Evolutionary conservation across 2,888 invertebrate genomes (phyloP), one percentile per base, ranked within the genome.

Genomic region (Conops quadrifasciatus): DNA sequence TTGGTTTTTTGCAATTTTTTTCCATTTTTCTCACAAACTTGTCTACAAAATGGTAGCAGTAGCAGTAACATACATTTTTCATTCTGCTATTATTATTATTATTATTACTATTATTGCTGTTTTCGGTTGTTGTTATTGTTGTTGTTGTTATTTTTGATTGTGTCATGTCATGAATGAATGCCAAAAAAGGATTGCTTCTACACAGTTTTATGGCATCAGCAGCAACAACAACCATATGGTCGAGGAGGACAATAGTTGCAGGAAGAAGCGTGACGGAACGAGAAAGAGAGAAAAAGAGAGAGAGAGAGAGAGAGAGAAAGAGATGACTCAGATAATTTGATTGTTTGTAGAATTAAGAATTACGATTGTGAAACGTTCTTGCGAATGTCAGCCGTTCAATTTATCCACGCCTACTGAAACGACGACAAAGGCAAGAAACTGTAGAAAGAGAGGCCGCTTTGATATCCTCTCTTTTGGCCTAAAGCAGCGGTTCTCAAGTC

Each of bases 131-230:
- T 63, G 45, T 24, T 45, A 16, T 47, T 47, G 16, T 47, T 26
- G 24, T 26, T 2, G 11, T 63, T 16, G 9, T n/a, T 47, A 63
- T 5, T 47, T 15, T 9, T 26, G 7, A 7, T 63, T 24, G 13
- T 47, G 43, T 16, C 49, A 28, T 11, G 9, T 64, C 28, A 47
- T n/a, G n/a, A n/a, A n/a, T n/a, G n/a, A n/a, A n/a, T n/a, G n/a
- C n/a, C n/a, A n/a, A n/a, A n/a, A n/a, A 63, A 63, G 47, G 63
- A 47, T 63, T 30, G 30, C 30, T 59, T 59, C n/a, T 13, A 30
- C n/a, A n/a, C n/a, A n/a, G n/a, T n/a, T n/a, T n/a, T n/a, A n/a
- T n/a, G n/a, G n/a, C n/a, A n/a, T n/a, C n/a, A n/a, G n/a, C n/a
- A n/a, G n/a, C n/a, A n/a, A n/a, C n/a, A n/a, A n/a, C n/a, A n/a